These are phyloP conservation scores for Parapsyche elsis DNA, from an alignment of 1,140 invertebrate genomes.

Conservation along the genomic window DNA sequence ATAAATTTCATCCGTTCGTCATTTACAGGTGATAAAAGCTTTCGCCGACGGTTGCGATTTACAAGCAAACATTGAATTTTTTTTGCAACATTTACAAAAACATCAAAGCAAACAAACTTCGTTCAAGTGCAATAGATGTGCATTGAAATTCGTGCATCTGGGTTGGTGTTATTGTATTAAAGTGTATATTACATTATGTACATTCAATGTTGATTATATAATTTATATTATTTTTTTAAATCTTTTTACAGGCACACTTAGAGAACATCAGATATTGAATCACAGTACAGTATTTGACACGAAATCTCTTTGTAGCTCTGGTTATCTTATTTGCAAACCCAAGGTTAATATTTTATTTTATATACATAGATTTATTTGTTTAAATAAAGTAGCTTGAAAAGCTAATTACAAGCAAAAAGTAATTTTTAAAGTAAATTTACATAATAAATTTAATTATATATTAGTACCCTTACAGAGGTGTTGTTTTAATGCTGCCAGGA, in stretches of 20 bases:
- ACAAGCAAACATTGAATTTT: conserved; percentile 66
- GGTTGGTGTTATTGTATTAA: conserved; percentile 59
- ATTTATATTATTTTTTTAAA: conserved; percentile 40
- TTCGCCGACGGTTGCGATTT: conserved; percentile 65
- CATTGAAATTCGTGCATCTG: conserved; percentile 78
- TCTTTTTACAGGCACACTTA: conserved; percentile 64
- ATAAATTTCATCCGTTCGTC: conserved; percentile 29
- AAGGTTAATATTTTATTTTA: conserved; percentile 58
- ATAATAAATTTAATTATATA: too few species aligned
- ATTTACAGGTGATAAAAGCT: conserved; percentile 63
- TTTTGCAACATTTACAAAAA: conserved; percentile 67
- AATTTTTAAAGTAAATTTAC: too few species aligned
- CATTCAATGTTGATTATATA: conserved; percentile 4
- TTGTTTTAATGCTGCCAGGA: too few species aligned
- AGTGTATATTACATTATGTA: not conserved
- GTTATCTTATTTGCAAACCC: conserved; percentile 64
- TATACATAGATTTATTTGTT: too few species aligned
- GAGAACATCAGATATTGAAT: conserved; percentile 68
- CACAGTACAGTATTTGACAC: conserved; percentile 63
- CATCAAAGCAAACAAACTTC: conserved; percentile 71
- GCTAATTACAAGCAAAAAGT: not conserved
- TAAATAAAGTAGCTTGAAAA: not conserved
- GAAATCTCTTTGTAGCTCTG: conserved; percentile 61
- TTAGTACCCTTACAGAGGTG: too few species aligned
- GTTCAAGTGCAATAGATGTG: conserved; percentile 75